phyloP scores from a whole-genome alignment of 2,113 vertebrate genomes.

The Proterorhinus semilunaris region DNA sequence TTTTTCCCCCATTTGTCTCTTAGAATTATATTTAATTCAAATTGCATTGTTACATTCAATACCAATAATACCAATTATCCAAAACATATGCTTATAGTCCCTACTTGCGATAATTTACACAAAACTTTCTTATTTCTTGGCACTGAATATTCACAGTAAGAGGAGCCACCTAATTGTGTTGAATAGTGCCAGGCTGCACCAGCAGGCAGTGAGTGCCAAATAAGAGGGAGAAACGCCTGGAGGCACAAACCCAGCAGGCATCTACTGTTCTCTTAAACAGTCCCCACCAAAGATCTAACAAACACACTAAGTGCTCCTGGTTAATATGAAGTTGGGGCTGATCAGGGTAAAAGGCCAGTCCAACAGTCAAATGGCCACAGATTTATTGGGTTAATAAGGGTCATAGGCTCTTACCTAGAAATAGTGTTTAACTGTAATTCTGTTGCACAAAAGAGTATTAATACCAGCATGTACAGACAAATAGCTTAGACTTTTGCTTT shows the following conservation, averaged over 20 bases:
- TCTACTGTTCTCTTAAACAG: conserved; percentile 76
- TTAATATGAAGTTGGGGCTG: conserved; percentile 58
- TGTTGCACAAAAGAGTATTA: not conserved
- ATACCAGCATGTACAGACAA: not conserved
- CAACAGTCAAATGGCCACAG: conserved; percentile 46
- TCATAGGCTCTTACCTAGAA: no score
- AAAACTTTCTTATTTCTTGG: conserved; percentile 69
- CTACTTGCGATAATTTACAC: conserved; percentile 26
- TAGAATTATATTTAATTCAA: no score
- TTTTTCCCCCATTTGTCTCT: no score
- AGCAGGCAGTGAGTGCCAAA: conserved; percentile 70
- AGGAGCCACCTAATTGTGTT: conserved; percentile 81
- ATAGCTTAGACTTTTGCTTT: not conserved
- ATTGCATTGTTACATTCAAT: no score
- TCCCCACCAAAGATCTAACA: conserved; percentile 73
- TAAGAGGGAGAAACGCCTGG: conserved; percentile 73
- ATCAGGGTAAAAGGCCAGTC: conserved; percentile 45
- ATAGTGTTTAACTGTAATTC: not conserved
- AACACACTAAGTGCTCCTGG: conserved; percentile 66
- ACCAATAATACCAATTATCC: no score
- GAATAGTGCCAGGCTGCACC: conserved; percentile 78
- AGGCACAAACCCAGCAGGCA: conserved; percentile 77
- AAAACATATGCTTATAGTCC: conserved; percentile 23
- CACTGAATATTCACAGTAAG: conserved; percentile 76
- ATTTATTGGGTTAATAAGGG: conserved; percentile 1